Evolutionary conservation across 2,888 invertebrate genomes (phyloP), one percentile per base, ranked within the genome.

Genomic region (Tipula lateralis): DNA sequence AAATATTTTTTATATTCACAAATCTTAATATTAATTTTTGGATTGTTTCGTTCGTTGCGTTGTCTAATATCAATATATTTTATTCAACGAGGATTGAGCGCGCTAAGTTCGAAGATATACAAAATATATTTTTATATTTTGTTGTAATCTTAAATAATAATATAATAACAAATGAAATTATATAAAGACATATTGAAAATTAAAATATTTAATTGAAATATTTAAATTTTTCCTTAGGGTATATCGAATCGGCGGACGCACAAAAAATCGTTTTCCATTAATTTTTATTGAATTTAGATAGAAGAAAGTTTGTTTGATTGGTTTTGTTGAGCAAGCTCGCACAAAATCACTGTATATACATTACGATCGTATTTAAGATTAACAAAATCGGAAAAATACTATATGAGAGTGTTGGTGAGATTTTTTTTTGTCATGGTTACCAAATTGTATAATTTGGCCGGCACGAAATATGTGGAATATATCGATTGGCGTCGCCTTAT

Each of bases 21-120:
- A 66, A 66, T 66, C 66, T 66, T 66, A 66, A 66, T 66, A 66
- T 66, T 66, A 66, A 66, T 66, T 66, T 66, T 66, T 66, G 66
- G 24, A 66, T 66, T 66, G 66, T 66, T 66, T 66, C 24, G 66
- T 66, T 66, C 66, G 66, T 66, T 66, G 66, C 66, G 66, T 66
- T 66, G 24, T 2, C 24, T 24, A 66, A 66, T 66, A 66, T 66
- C 66, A 24, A 66, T 66, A 66, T 66, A 16, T 16, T 36, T 9
- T 9, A 36, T 36, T 36, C 13, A 39, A 39, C 39, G 39, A n/a
- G n/a, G 1, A 7, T 1, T n/a, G 13, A n/a, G 39, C n/a, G n/a
- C n/a, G 13, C 13, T 13, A 66, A 24, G 24, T 66, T 66, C 66
- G 66, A 24, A 2, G 66, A 24, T 66, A 19, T 24, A 66, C 39